Base-by-base conservation (phyloP, 2,888 invertebrate species). In the Xestia xanthographa region DNA sequence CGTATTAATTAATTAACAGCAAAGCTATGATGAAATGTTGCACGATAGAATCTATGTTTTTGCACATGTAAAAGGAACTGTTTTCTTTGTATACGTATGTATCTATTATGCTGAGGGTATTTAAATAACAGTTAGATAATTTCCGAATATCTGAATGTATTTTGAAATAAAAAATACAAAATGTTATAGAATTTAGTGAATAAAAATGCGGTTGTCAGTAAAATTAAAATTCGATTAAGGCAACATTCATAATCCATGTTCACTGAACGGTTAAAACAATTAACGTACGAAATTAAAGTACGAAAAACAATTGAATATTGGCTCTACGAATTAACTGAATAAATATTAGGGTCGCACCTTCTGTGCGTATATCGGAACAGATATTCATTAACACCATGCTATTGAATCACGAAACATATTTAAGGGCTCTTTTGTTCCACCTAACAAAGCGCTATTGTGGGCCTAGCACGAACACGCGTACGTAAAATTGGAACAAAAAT, bases 311-410 rank as follows among this genome's bases (percentile, higher is more conserved):
- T 68, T 58, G 38, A 79, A 85, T 62, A 66, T 66, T 56, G 41
- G n/a, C 9, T 17, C 17, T 29, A 11, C 26, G 45, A 72, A 82
- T 82, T 65, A 69, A 66, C 58, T 53, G 63, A 82, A 85, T 60
- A 60, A 70, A 82, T 70, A 75, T 66, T 29, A 63, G 67, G 70
- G 29, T 74, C 60, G 12, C 68, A 76, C 75, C 66, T 66, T 63
- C 62, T 41, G 68, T 68, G 43, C 29, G 66, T 75, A 68, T 71
- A 77, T 80, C 5, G 45, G 29, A 67, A 72, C 73, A 86, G 79
- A 80, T 75, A 66, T 62, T 74, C 68, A 58, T 62, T 78, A 82
- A 74, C 84, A 84, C 79, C 86, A 38, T 58, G 56, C 62, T 48
- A 76, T 76, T 85, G n/a, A 85, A 60, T 43, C 66, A 43, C 41